A percentile compares a stretch with the other conserved stretches of the same genome.
Evolutionary conservation across 1,140 invertebrate species (phyloP).

Genomic region (Polypedilum vanderplanki): DNA sequence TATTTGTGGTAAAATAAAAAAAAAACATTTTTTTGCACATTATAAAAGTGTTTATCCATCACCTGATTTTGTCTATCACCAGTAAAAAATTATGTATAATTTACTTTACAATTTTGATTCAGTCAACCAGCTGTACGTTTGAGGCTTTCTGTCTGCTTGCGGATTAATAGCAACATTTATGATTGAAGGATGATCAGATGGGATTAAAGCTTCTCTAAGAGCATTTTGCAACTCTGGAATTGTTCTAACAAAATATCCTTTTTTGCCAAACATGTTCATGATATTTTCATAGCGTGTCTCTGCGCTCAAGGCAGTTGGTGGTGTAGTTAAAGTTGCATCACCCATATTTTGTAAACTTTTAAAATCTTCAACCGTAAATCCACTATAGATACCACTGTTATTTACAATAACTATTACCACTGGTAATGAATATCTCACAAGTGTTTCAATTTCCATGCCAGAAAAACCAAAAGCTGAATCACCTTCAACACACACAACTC

Average conservation of each 20-base stretch:
- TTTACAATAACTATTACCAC: conserved; percentile 89
- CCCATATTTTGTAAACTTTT: conserved; percentile 58
- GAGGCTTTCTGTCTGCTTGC: conserved; percentile 79
- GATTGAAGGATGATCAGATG: conserved; percentile 68
- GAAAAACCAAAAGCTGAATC: conserved; percentile 97
- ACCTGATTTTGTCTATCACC: background rate
- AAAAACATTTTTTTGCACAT: background rate
- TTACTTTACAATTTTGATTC: conserved; percentile 72
- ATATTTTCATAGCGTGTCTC: conserved; percentile 83
- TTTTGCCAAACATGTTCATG: conserved; percentile 73
- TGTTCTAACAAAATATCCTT: conserved; percentile 72
- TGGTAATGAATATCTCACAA: conserved; percentile 88
- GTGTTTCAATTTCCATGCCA: conserved; percentile 95
- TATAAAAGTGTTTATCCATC: background rate
- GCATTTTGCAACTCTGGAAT: conserved; percentile 66
- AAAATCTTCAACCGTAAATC: conserved; percentile 70
- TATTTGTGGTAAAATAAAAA: background rate
- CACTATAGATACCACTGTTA: conserved; percentile 91
- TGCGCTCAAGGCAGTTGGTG: conserved; percentile 68
- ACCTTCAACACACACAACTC: conserved; percentile 83
- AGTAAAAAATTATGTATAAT: too few relatives aligned
- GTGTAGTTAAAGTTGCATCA: conserved; percentile 65
- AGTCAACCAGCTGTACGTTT: conserved; percentile 85
- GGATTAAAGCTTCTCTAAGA: conserved; percentile 56
- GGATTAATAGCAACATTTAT: conserved; percentile 90